phyloP scores from a whole-genome alignment of 2,888 invertebrate species.

The Strigamia maritima region DNA sequence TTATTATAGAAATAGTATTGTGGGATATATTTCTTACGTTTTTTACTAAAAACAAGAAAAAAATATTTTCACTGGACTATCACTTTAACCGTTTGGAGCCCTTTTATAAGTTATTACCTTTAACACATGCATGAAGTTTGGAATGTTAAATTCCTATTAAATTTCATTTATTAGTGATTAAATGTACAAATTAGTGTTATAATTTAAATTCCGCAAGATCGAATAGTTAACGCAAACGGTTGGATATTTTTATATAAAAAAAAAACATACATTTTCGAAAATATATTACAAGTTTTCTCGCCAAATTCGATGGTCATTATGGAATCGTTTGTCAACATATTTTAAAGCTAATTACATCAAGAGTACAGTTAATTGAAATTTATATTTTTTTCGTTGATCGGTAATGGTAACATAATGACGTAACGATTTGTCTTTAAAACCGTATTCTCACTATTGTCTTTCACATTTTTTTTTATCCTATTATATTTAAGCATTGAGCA shows the following conservation, averaged over 20 bases:
- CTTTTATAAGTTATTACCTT: no score
- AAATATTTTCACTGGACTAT: no score
- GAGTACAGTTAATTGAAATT: neutral
- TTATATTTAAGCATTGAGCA: neutral
- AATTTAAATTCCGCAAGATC: no score
- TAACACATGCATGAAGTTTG: no score
- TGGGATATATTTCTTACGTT: no score
- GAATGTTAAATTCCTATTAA: no score
- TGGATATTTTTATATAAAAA: neutral
- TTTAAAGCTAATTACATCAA: constrained; percentile 20
- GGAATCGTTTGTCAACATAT: neutral
- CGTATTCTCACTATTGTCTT: constrained; percentile 28
- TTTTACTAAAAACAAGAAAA: no score
- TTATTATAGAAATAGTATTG: no score
- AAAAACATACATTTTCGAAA: neutral
- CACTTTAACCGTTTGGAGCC: no score
- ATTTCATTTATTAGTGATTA: no score
- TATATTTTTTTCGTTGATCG: neutral
- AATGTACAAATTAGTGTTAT: no score
- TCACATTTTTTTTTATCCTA: neutral
- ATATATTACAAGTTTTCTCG: neutral
- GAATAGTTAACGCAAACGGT: neutral
- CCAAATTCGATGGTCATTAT: neutral
- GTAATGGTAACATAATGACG: neutral
- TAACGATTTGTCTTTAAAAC: neutral